Percentiles rank a stretch among this genome's conserved stretches.
These are phyloP conservation scores for Malaclemys terrapin DNA, from an alignment of 2,113 vertebrate species.

Conservation along the genomic window DNA sequence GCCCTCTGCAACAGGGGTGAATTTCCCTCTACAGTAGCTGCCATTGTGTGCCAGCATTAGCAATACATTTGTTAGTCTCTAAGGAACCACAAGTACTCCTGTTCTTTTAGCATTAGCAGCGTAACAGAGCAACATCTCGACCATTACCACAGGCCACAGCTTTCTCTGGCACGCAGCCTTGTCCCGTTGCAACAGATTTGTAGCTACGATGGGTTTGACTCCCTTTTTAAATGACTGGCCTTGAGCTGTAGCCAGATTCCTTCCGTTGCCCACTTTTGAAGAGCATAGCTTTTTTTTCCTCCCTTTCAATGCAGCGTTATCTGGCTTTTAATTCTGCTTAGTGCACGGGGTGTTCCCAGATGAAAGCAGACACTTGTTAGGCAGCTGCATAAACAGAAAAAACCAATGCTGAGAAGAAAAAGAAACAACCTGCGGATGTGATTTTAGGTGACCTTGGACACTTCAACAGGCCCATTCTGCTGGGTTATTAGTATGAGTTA, in stretches of 20 bases:
- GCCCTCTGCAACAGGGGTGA: neutral
- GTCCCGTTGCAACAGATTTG: neutral
- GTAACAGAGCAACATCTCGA: neutral
- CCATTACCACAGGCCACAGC: neutral
- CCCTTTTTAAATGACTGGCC: neutral
- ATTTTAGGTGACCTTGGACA: neutral
- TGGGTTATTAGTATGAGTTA: fast-evolving
- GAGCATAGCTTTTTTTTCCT: neutral
- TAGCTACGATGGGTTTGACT: neutral
- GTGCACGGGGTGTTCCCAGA: neutral
- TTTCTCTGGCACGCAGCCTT: neutral
- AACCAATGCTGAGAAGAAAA: neutral
- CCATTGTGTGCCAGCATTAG: neutral
- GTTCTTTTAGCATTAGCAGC: neutral
- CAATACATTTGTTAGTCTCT: too few species aligned
- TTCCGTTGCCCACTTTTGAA: neutral
- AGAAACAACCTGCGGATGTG: neutral
- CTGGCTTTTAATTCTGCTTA: neutral
- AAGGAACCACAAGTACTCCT: too few species aligned
- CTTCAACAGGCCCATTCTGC: fast-evolving
- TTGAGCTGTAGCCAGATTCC: neutral
- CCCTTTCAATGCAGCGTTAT: neutral
- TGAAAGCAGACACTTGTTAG: neutral
- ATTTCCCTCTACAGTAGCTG: neutral
- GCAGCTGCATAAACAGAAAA: neutral